phyloP scores from a whole-genome alignment of 2,113 vertebrate genomes.

The Tringa solitaria region DNA sequence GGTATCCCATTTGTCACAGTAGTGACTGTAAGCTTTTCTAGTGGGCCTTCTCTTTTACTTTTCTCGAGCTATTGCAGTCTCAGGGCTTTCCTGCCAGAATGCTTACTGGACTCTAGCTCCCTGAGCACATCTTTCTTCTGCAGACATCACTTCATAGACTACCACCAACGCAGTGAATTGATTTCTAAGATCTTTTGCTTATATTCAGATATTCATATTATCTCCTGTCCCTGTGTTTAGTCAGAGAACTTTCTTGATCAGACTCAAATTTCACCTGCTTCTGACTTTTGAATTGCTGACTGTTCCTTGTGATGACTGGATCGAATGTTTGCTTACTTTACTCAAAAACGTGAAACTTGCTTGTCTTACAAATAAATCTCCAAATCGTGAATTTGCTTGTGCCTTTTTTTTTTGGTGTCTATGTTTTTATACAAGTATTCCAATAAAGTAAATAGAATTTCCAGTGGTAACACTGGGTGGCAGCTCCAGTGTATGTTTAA shows the following conservation, averaged over 20 bases:
- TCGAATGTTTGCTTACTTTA: background rate
- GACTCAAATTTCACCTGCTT: background rate
- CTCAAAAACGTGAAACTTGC: background rate
- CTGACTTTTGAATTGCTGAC: background rate
- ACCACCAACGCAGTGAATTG: background rate
- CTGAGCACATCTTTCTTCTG: background rate
- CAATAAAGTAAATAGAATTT: background rate
- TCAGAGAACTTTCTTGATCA: background rate
- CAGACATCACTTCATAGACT: background rate
- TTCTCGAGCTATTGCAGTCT: background rate
- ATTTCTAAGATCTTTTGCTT: background rate
- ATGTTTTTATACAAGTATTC: background rate
- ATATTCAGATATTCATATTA: background rate
- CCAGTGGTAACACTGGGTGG: background rate
- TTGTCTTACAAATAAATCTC: constrained; percentile 5
- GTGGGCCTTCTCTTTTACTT: background rate
- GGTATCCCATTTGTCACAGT: background rate
- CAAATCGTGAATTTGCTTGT: background rate
- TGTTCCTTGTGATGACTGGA: background rate
- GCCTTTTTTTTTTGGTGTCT: background rate
- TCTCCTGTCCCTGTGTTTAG: background rate
- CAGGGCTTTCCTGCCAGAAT: background rate
- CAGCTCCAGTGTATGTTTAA: background rate
- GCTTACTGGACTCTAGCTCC: background rate
- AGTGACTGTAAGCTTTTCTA: background rate